Evolutionary conservation across 1,140 invertebrate genomes (phyloP), one percentile per base, ranked within the genome.

Genomic region (Pseudomyrmex dendroicus): DNA sequence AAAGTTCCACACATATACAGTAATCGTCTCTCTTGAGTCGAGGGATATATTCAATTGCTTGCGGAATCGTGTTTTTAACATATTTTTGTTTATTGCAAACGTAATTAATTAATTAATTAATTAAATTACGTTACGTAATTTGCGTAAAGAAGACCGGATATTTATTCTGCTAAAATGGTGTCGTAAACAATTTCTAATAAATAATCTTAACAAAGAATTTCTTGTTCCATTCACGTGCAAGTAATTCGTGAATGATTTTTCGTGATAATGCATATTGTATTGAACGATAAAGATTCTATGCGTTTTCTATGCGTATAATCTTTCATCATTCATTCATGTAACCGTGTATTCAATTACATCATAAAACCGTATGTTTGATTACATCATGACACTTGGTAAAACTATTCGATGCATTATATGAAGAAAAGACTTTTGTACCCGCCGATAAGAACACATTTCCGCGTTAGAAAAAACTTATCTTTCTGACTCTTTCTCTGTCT

Each of bases 251-350:
- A 25, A 7, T 12, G 2, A 54, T 67, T 66, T 12, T 46, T 13
- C 1, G 15, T 8, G 25, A 67, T 44, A 66, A 3, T 17, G 8
- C 48, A 15, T 22, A 73, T 25, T 25, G 25, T 25, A 25, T 59
- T 10, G 12, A 17, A 17, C 44, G 5, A 73, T 25, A 77, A 66
- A 76, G 5, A 35, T 4, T 35, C 35, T 35, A 7, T 4, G 10
- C 15, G 15, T 57, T 68, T 3, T 52, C 17, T 17, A 35, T 9
- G 7, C 0, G 3, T 7, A 13, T 35, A 35, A 5, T 35, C 10
- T 70, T 35, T 59, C 56, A 50, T 80, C 76, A 68, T 59, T 78
- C 44, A 72, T 80, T 80, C 15, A 59, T 13, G 54, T 80, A 72
- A 80, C 13, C 12, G 44, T 15, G 59, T 2, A 2, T 15, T 59